Percentiles rank a stretch among this genome's conserved stretches.
phyloP scores from a whole-genome alignment of 2,797 vertebrate species.

The Mormyrops boulengeri region DNA sequence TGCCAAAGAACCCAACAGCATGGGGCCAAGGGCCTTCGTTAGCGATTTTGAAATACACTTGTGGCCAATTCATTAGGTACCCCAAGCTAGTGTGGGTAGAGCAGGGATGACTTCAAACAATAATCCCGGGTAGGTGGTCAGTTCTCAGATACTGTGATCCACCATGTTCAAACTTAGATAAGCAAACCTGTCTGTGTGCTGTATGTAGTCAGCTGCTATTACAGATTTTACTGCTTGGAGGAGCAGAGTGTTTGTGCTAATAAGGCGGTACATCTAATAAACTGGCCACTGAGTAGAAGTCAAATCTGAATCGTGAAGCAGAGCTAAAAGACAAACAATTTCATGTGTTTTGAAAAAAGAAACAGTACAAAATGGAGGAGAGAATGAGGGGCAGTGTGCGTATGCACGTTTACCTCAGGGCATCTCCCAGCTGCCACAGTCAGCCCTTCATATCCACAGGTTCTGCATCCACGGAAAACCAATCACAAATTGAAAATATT shows the following conservation, averaged over 20 bases:
- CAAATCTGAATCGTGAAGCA: background rate
- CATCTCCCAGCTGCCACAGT: background rate
- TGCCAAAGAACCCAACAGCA: background rate
- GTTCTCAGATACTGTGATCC: background rate
- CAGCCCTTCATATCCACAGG: background rate
- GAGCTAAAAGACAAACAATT: background rate
- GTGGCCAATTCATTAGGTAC: background rate
- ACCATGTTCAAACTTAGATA: background rate
- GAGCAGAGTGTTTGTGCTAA: background rate
- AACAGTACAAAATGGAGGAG: background rate
- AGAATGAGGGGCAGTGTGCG: background rate
- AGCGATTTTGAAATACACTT: background rate
- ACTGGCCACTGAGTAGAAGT: background rate
- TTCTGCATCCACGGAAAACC: background rate
- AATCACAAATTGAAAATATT: background rate
- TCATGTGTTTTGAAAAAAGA: background rate
- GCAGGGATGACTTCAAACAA: background rate
- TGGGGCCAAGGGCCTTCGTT: background rate
- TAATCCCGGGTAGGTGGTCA: background rate
- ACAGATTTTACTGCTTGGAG: background rate
- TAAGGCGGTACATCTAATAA: background rate
- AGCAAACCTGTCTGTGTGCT: background rate
- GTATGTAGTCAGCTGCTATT: background rate
- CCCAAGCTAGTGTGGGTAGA: background rate
- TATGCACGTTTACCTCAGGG: background rate